phyloP scores from a whole-genome alignment of 2,888 invertebrate genomes.

The Sphaerophoria taeniata region DNA sequence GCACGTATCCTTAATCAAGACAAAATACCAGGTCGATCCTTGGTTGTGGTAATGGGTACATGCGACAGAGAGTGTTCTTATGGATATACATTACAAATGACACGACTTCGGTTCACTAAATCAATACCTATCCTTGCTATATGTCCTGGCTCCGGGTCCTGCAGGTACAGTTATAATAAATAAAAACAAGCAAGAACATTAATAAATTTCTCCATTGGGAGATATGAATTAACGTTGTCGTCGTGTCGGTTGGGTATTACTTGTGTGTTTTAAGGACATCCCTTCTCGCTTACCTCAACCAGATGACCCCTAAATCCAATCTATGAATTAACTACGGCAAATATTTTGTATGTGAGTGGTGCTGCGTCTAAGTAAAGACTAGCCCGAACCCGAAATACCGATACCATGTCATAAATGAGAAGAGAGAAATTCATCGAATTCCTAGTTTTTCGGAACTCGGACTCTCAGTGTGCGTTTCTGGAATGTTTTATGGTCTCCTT shows the following conservation, averaged over 20 bases:
- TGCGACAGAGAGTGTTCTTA: slow-evolving; percentile 33
- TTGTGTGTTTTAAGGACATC: slow-evolving; percentile 43
- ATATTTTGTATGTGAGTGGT: neutral
- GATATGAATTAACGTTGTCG: slow-evolving; percentile 68
- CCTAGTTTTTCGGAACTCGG: slow-evolving; percentile 62
- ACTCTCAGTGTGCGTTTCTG: slow-evolving; percentile 65
- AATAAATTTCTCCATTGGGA: slow-evolving; percentile 64
- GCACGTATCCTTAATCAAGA: slow-evolving; percentile 73
- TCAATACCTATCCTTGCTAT: slow-evolving; percentile 54
- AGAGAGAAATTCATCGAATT: slow-evolving; percentile 47
- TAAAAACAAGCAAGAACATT: slow-evolving; percentile 58
- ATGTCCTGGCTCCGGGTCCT: neutral
- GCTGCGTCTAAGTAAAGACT: too few species aligned
- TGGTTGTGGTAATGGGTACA: slow-evolving; percentile 8
- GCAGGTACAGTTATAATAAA: slow-evolving; percentile 22
- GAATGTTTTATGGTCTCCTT: slow-evolving; percentile 45
- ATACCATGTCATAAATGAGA: slow-evolving; percentile 11
- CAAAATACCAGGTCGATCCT: slow-evolving; percentile 50
- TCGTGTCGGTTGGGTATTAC: too few species aligned
- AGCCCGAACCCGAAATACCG: slow-evolving; percentile 1
- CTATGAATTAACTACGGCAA: slow-evolving; percentile 45
- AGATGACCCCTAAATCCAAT: slow-evolving; percentile 29
- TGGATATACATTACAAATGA: slow-evolving; percentile 47
- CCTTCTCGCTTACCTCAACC: neutral
- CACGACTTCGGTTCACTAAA: slow-evolving; percentile 47